These are phyloP conservation scores for Acanthurus leucopareius DNA, from an alignment of 2,797 vertebrate species.

Conservation along the genomic window DNA sequence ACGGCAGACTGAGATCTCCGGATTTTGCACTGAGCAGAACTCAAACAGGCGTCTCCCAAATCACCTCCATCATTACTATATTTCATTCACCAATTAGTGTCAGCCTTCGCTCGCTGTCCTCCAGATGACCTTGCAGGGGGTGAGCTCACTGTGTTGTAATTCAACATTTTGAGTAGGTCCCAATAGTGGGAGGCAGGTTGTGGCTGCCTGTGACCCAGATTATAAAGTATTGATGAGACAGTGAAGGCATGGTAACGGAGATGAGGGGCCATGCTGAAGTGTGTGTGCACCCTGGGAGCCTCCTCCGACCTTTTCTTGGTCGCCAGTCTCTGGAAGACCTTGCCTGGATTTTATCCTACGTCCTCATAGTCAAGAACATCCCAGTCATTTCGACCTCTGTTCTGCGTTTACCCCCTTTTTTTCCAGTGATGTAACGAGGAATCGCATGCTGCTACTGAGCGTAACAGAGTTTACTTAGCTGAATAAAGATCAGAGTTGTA, in stretches of 20 bases:
- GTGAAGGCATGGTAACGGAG: conserved; percentile 58
- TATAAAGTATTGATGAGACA: conserved; percentile 82
- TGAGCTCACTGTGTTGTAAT: conserved; percentile 76
- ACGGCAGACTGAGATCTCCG: conserved; percentile 39
- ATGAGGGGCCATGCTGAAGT: conserved; percentile 38
- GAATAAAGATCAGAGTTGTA: conserved; percentile 18
- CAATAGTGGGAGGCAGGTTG: conserved; percentile 53
- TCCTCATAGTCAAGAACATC: conserved; percentile 60
- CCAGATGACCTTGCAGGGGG: conserved; percentile 70
- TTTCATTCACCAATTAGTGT: conserved; percentile 79
- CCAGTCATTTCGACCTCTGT: conserved; percentile 20
- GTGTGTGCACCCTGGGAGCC: conserved; percentile 36
- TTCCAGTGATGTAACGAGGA: conserved; percentile 7
- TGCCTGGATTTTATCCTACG: conserved; percentile 48
- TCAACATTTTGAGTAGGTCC: conserved; percentile 74
- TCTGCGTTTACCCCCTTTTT: conserved; percentile 11
- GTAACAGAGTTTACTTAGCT: neutral
- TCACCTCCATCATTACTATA: conserved; percentile 69
- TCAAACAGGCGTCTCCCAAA: conserved; percentile 71
- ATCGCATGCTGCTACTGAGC: neutral
- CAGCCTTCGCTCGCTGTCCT: conserved; percentile 64
- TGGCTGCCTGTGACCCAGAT: conserved; percentile 64
- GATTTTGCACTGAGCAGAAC: conserved; percentile 57
- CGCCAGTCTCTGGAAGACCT: conserved; percentile 34
- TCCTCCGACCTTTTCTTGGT: conserved; percentile 36